Base-by-base conservation (phyloP, 2,888 invertebrate genomes). In the Timandra comae region DNA sequence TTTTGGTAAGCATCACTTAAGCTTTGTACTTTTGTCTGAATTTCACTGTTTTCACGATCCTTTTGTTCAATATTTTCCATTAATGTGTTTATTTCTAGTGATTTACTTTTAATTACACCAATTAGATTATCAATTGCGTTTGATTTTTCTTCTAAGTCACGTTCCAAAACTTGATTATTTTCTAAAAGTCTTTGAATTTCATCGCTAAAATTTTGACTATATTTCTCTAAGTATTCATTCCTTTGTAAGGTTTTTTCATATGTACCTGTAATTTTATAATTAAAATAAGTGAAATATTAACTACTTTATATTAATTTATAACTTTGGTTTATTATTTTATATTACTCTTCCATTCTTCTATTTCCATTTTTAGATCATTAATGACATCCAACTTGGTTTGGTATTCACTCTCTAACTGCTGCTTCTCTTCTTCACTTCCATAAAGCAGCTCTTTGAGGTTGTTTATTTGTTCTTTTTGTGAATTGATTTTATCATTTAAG, bases 271-370 rank as follows among this genome's bases (percentile, higher is more conserved):
- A 60, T 35, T 20, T 24, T 24, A 32, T 26, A 23, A 25, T 24
- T 6, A 21, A 27, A 20, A 30, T 21, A 27, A 35, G 11, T 16
- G 33, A 33, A 21, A 29, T 32, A 29, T 6, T 21, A 20, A 20
- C 16, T 16, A 5, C 5, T 16, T 16, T 16, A 16, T 16, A 16
- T 16, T 19, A 11, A 10, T 13, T 20, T 8, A 19, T 21, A 19
- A 16, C 8, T 7, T 7, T 7, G 4, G 27, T 23, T 23, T 11
- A 24, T 10, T 13, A 4, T 12, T 26, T 13, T 31, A 35, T 30
- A 33, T 49, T 61, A 84, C 85, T 65, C 64, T 74, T 81, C 71
- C 73, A 77, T 32, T 74, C 63, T 41, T 78, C 79, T 21, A 81
- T 61, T 54, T 79, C 66, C 43, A 66, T 50, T 44, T 53, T 70